Evolutionary conservation across 2,113 vertebrate genomes (phyloP).

Genomic region (Nibea albiflora): DNA sequence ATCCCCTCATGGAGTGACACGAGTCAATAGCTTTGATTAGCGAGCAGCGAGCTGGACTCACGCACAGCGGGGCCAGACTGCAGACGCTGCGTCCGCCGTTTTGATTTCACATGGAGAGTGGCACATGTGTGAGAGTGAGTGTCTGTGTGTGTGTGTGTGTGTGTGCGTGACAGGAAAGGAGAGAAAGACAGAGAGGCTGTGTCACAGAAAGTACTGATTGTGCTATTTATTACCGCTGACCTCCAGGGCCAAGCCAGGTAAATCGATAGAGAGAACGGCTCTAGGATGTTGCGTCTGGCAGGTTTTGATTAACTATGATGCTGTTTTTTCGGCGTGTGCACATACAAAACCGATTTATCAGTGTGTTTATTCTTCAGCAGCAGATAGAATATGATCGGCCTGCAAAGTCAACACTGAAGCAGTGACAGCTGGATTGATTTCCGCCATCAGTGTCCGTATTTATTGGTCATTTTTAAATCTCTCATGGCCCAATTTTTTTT

Average conservation of each 20-base stretch:
- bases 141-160: conserved; percentile 12
- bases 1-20: conserved; percentile 70
- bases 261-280: conserved; percentile 51
- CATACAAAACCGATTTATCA: conserved; percentile 21
- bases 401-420: background rate
- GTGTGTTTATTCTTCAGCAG: conserved; percentile 6
- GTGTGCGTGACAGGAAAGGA: conserved; percentile 1
- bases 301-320: conserved; percentile 43
- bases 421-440: conserved; percentile 26
- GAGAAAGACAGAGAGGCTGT: conserved; percentile 39
- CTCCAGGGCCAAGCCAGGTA: conserved; percentile 33
- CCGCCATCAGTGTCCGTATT: background rate
- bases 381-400: conserved; percentile 18
- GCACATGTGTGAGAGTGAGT: conserved; percentile 1
- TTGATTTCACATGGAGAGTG: conserved; percentile 53
- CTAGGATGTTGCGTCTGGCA: conserved; percentile 35
- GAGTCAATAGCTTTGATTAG: conserved; percentile 82
- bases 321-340: background rate
- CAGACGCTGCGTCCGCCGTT: conserved; percentile 38
- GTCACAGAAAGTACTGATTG: conserved; percentile 56
- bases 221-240: conserved; percentile 64
- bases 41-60: conserved; percentile 59
- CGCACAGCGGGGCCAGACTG: conserved; percentile 57
- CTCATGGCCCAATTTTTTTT: background rate
- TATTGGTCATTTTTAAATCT: background rate